Conservation (phyloP, 2,888 invertebrate genomes). For the Chironomus tentans region DNA sequence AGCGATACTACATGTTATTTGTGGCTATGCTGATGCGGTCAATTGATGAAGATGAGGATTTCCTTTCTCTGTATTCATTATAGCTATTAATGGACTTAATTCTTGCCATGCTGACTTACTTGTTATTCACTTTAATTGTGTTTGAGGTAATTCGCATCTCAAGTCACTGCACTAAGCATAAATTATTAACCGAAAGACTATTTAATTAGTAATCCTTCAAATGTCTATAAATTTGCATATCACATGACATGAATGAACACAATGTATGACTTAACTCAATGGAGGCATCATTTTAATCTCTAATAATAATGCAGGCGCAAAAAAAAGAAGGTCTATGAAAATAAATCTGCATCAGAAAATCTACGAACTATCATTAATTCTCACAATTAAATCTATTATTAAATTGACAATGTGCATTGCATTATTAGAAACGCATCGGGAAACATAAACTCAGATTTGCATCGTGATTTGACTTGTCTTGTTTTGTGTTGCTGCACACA, state of each 20-base stretch:
- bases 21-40: neutral
- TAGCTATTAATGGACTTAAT: too few relatives aligned
- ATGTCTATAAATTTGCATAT: conserved; percentile 6
- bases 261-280: neutral
- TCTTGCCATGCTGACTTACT: too few relatives aligned
- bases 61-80: neutral
- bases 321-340: neutral
- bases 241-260: neutral
- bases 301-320: neutral
- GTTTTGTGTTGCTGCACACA: conserved; percentile 19
- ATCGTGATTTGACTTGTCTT: conserved; percentile 18
- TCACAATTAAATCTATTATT: conserved; percentile 27
- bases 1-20: neutral
- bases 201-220: conserved; percentile 4
- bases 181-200: neutral
- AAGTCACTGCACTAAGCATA: neutral
- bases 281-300: neutral
- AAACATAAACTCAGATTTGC: conserved; percentile 25
- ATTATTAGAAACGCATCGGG: conserved; percentile 27
- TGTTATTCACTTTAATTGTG: neutral
- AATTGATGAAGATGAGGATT: neutral
- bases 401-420: conserved; percentile 25
- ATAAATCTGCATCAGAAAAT: neutral
- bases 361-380: conserved; percentile 24
- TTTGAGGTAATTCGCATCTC: neutral